phyloP scores from a whole-genome alignment of 2,113 vertebrate species.

The Austrofundulus limnaeus region DNA sequence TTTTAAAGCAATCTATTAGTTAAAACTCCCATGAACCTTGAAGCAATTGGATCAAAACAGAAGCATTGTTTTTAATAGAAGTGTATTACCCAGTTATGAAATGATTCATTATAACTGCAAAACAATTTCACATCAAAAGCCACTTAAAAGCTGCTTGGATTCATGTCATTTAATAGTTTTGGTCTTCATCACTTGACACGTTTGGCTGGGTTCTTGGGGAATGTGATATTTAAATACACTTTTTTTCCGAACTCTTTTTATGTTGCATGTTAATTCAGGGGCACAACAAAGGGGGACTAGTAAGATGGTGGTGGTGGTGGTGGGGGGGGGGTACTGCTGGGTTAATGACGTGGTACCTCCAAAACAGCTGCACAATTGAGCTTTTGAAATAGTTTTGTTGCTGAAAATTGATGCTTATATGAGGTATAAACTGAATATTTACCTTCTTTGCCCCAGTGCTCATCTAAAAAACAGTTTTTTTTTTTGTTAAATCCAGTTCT shows the following conservation, averaged over 20 bases:
- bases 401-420: background rate
- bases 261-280: too few relatives aligned
- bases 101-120: background rate
- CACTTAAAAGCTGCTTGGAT: background rate
- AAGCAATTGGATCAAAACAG: background rate
- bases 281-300: too few relatives aligned
- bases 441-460: too few relatives aligned
- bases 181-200: background rate
- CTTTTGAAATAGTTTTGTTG: background rate
- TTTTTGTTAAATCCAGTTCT: too few relatives aligned
- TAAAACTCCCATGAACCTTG: constrained; percentile 12
- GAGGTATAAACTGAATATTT: too few relatives aligned
- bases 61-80: background rate
- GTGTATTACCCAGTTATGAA: background rate
- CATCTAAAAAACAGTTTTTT: too few relatives aligned
- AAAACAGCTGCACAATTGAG: background rate
- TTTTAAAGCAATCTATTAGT: constrained; percentile 33
- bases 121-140: background rate
- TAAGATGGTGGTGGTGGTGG: too few relatives aligned
- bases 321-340: too few relatives aligned
- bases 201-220: too few relatives aligned
- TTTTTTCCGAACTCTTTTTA: background rate
- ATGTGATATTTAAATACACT: background rate
- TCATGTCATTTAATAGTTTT: background rate
- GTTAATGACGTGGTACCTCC: background rate